These are phyloP conservation scores for Melitaea cinxia DNA, from an alignment of 1,140 invertebrate genomes.

Conservation along the genomic window DNA sequence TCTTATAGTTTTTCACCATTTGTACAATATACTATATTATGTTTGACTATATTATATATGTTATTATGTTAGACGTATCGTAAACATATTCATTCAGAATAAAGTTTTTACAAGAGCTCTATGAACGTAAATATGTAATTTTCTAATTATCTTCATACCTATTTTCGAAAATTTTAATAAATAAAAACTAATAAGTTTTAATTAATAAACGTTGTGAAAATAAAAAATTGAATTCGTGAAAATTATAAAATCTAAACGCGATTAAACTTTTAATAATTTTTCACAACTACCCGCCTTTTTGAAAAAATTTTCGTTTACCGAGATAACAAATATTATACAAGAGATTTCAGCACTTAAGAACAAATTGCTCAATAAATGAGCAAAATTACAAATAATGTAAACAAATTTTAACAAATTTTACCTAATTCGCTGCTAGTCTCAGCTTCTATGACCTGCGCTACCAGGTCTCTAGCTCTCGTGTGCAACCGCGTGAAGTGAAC, in stretches of 20 bases:
- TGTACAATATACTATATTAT: too few relatives aligned
- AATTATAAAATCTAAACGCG: not conserved
- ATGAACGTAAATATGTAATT: too few relatives aligned
- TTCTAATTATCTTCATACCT: too few relatives aligned
- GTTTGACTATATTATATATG: too few relatives aligned
- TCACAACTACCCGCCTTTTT: not conserved
- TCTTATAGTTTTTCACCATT: too few relatives aligned
- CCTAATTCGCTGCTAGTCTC: slow-evolving; percentile 67
- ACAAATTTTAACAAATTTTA: not conserved
- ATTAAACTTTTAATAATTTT: not conserved
- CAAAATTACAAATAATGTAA: not conserved
- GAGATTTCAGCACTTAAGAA: not conserved
- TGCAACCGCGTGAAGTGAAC: slow-evolving; percentile 61
- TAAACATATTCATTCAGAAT: too few relatives aligned
- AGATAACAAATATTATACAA: not conserved
- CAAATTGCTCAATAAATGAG: not conserved
- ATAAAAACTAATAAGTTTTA: too few relatives aligned
- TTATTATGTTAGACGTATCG: too few relatives aligned
- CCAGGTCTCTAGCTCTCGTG: slow-evolving; percentile 51
- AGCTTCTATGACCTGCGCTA: slow-evolving; percentile 62
- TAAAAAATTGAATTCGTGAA: too few relatives aligned
- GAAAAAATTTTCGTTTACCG: not conserved
- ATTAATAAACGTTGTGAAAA: too few relatives aligned
- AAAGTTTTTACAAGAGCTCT: too few relatives aligned
- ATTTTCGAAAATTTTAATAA: too few relatives aligned